Evolutionary conservation across 1,140 invertebrate genomes (phyloP), one percentile per base, ranked within the genome.

Genomic region (Scaptodrosophila lebanonensis): DNA sequence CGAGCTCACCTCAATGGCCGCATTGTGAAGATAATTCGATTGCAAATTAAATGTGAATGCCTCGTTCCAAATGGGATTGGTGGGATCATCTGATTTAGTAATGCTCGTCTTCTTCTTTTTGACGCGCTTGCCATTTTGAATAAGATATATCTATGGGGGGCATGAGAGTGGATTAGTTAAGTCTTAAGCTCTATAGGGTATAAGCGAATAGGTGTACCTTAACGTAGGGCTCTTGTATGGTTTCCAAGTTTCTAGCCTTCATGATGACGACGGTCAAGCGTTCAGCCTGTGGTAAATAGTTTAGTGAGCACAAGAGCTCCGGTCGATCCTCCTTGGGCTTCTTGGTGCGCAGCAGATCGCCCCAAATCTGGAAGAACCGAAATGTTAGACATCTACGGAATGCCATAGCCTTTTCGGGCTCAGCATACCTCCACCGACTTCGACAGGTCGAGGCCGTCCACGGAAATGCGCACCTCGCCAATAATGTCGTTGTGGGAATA

Each of bases 61-160:
- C 87, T 98, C 96, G 86, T 98, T 97, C 94, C 97, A 98, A 5
- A 96, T 93, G n/a, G 96, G 96, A 88, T 95, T 95, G 29, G 92
- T 90, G 8, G 93, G 95, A 72, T 93, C 93, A 86, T 96, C 93
- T 51, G 95, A 92, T 39, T 95, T 93, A 17, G 94, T 94, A 2
- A 93, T 94, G 85, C 94, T 95, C 82, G 96, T 97, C 90, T 97
- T 97, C 87, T 97, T 98, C 61, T 90, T 90, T 88, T 98, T 98
- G n/a, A 93, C 90, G 47, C 91, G 89, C 71, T 93, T 95, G 15
- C 95, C 95, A 66, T 95, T 95, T 49, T 95, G 93, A 35, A 97
- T 88, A 9, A 97, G 87, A 87, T 95, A 96, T 25, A 97, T 65
- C 86, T 87, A n/a, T n/a, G n/a, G n/a, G n/a, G n/a, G n/a, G n/a